These are phyloP conservation scores for Eucriotettix oculatus DNA, from an alignment of 2,888 invertebrate species.

Conservation along the genomic window DNA sequence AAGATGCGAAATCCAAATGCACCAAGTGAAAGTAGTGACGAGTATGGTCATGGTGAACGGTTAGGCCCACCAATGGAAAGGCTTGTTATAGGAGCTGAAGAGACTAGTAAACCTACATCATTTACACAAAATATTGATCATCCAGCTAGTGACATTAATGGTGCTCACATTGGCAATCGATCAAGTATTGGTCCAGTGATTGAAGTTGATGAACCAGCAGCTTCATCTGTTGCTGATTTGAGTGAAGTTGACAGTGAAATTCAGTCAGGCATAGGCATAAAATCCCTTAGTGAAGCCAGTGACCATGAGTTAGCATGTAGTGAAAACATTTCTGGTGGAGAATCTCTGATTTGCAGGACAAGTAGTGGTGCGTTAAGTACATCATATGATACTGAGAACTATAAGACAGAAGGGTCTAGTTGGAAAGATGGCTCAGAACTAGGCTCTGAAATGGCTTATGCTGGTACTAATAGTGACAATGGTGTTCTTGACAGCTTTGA, in stretches of 20 bases:
- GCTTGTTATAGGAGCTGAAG: constrained; percentile 17
- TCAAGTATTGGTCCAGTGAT: background rate
- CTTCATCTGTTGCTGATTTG: constrained; percentile 2
- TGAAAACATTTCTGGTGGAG: background rate
- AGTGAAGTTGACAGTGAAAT: constrained; percentile 2
- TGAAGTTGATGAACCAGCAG: background rate
- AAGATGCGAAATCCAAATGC: background rate
- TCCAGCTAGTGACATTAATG: background rate
- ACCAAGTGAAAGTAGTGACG: constrained; percentile 18
- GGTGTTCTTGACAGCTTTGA: background rate
- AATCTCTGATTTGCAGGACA: background rate
- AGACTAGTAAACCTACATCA: background rate
- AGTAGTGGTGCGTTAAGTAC: background rate
- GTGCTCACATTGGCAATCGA: background rate
- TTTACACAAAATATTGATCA: background rate
- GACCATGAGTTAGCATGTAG: background rate
- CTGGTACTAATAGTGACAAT: background rate
- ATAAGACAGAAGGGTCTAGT: background rate
- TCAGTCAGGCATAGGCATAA: background rate
- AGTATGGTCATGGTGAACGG: constrained; percentile 8
- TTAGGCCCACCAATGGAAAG: constrained; percentile 12
- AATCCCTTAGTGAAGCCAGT: background rate
- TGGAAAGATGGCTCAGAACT: background rate
- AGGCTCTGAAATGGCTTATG: background rate
- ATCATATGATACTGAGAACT: background rate